Evolutionary conservation across 2,797 vertebrate species (phyloP).

Genomic region (Amblyraja radiata): DNA sequence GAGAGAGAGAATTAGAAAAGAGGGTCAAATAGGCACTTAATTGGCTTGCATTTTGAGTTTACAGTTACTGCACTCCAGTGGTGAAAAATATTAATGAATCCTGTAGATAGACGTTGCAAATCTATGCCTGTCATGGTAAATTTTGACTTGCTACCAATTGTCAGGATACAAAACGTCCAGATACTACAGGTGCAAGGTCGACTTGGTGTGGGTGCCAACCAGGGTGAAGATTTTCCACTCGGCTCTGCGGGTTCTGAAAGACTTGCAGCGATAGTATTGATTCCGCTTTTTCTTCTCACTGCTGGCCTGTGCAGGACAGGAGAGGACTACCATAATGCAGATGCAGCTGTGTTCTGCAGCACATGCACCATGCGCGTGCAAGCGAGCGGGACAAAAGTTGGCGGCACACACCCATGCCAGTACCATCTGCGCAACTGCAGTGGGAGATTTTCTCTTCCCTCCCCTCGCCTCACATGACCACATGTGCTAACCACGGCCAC

Average conservation of each 20-base stretch:
- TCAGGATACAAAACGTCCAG: not conserved
- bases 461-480: not conserved
- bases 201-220: not conserved
- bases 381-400: not conserved
- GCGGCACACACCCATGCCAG: too few species aligned
- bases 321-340: too few species aligned
- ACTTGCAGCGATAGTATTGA: not conserved
- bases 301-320: not conserved
- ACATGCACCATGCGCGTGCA: not conserved
- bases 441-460: too few species aligned
- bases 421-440: not conserved
- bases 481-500: too few species aligned
- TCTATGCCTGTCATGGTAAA: not conserved
- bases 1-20: not conserved
- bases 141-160: not conserved
- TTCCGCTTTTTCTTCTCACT: not conserved
- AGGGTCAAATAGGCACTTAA: constrained; percentile 34
- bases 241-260: not conserved
- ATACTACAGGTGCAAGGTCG: not conserved
- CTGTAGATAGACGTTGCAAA: constrained; percentile 17
- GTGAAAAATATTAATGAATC: constrained; percentile 1
- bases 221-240: not conserved
- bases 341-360: not conserved
- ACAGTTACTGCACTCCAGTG: constrained; percentile 35
- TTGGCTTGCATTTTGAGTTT: constrained; percentile 34